Base-by-base conservation (phyloP, 2,888 invertebrate species). In the Oscheius sp. region DNA sequence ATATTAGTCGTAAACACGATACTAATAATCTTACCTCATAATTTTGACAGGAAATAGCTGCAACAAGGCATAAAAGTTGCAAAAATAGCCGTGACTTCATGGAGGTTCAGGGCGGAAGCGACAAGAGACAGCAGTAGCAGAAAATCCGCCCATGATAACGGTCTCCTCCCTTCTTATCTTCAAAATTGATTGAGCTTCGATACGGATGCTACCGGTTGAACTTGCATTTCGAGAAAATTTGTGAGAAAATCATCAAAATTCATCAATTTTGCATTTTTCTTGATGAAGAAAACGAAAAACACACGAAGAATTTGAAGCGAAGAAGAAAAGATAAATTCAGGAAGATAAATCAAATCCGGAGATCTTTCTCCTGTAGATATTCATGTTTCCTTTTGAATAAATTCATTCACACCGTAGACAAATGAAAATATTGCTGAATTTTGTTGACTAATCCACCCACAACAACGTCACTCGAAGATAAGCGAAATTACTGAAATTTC, bases 101-200 rank as follows among this genome's bases (percentile, higher is more conserved):
- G 21, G 55, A 13, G 23, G 21, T 55, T 41, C 18, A 35, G 35
- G 21, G 45, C 45, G 61, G 61, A 61, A 61, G 61, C 35, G 61
- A 1, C 41, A 45, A 25, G 18, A 16, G 61, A n/a, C 43, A 61
- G 25, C 61, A 61, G 61, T 61, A 61, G 61, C 61, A 18, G 61
- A 43, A 61, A 43, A 61, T 45, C 45, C 55, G 23, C 45, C 25
- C 21, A n/a, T 61, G 41, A 61, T 61, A 41, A 18, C 43, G 43
- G 55, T 23, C 61, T 45, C 61, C 61, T 61, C 61, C 61, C 61
- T 18, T 45, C 43, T 61, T 61, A 61, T 61, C 61, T 18, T 25
- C 13, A 12, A 58, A 58, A 58, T 58, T 58, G 45, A 41, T 61
- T 58, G 58, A 58, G 12, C 58, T 16, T 27, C 13, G 58, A 58